These are phyloP conservation scores for Chouioia cunea DNA, from an alignment of 2,888 invertebrate species.

Conservation along the genomic window DNA sequence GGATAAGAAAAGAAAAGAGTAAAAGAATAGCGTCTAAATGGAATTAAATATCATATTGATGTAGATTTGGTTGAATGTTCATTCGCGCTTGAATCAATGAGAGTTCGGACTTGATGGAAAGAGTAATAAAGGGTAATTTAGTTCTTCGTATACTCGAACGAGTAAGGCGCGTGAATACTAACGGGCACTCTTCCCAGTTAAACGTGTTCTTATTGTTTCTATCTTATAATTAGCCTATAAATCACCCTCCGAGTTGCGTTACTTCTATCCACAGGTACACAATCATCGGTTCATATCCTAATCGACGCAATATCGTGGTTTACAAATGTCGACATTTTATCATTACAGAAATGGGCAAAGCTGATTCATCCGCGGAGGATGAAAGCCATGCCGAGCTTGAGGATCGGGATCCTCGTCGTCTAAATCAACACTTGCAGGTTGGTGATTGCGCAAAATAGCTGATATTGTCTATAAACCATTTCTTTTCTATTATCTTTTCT, in stretches of 20 bases:
- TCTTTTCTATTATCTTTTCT: not conserved
- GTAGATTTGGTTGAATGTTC: too few species aligned
- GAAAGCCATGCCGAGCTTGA: conserved; percentile 72
- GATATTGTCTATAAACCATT: not conserved
- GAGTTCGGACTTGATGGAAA: too few species aligned
- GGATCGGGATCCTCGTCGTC: conserved; percentile 78
- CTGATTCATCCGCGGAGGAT: conserved; percentile 66
- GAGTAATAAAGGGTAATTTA: too few species aligned
- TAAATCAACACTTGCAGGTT: conserved; percentile 81
- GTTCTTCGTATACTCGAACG: not conserved
- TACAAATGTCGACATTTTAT: conserved; percentile 52
- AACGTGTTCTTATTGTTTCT: not conserved
- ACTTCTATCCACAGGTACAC: not conserved
- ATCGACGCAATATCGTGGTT: conserved; percentile 42
- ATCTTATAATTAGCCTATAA: too few species aligned
- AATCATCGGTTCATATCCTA: not conserved
- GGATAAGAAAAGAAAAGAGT: not conserved
- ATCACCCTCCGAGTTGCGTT: too few species aligned
- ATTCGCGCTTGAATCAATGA: too few species aligned
- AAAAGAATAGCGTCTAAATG: too few species aligned
- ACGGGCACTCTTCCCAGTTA: not conserved
- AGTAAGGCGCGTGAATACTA: conserved; percentile 48
- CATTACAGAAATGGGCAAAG: conserved; percentile 63
- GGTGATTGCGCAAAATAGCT: conserved; percentile 38
- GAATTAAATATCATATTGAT: too few species aligned